Conservation (phyloP, 2,113 vertebrate species). For the Limnothrissa miodon region DNA sequence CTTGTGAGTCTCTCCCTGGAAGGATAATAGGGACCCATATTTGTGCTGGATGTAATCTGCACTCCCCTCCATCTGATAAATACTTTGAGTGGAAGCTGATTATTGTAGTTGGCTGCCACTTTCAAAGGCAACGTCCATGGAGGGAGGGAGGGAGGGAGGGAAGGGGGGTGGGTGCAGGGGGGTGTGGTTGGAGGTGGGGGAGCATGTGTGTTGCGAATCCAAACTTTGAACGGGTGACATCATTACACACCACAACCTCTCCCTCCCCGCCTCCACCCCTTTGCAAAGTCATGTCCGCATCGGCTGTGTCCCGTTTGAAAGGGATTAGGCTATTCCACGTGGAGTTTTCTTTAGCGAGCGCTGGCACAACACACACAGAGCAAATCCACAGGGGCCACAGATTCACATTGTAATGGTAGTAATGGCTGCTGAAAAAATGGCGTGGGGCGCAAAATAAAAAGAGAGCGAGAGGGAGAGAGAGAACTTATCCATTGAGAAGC, state of each 20-base stretch:
- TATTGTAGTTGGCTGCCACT: constrained; percentile 65
- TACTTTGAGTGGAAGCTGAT: constrained; percentile 63
- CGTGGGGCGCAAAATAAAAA: constrained; percentile 31
- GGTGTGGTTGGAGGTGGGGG: constrained; percentile 27
- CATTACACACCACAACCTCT: constrained; percentile 40
- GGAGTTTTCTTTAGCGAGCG: constrained; percentile 60
- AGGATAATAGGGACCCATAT: constrained; percentile 69
- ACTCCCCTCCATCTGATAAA: constrained; percentile 65
- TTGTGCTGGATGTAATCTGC: constrained; percentile 67
- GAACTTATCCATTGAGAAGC: constrained; percentile 47
- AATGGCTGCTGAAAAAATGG: constrained; percentile 57
- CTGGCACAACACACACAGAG: constrained; percentile 59
- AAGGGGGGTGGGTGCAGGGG: not conserved
- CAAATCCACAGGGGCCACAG: constrained; percentile 60
- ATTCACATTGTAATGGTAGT: constrained; percentile 67
- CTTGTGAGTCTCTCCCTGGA: constrained; percentile 57
- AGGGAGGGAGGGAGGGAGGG: not conserved
- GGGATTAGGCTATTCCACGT: constrained; percentile 65
- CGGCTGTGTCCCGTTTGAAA: constrained; percentile 60
- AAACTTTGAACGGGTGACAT: constrained; percentile 67
- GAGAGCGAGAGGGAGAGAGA: constrained; percentile 9
- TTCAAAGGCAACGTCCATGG: constrained; percentile 55
- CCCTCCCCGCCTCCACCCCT: constrained; percentile 33
- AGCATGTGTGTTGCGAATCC: constrained; percentile 61
- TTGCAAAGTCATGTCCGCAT: constrained; percentile 67